Base-by-base conservation (phyloP, 2,888 invertebrate genomes). In the Tenthredo scrophulariae region DNA sequence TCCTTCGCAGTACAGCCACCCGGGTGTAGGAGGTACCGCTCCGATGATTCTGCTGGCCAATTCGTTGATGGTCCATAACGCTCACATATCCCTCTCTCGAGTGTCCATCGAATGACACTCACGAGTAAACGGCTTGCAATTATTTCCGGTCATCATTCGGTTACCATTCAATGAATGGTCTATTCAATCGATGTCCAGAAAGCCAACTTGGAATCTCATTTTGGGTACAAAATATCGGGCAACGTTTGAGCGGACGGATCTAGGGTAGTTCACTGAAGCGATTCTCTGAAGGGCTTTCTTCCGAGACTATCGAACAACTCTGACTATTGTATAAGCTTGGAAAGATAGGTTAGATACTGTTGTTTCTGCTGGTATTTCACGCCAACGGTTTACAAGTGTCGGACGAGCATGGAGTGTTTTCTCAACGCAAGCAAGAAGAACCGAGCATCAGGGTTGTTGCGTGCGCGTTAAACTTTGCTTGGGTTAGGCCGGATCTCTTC, bases 11-110 rank as follows among this genome's bases (percentile, higher is more conserved):
- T 70, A 33, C 65, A 83, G 67, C 65, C 46, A 65, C 67, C 83
- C 46, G 83, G 70, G 40, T 29, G 67, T 43, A 26, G 40, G 37
- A 26, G 40, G 37, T 33, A 22, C 37, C 26, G 40, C 80, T 62
- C 22, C 80, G 40, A 40, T 80, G 77, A 77, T 77, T 77, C 54
- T 33, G 29, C n/a, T 46, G 22, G 33, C 43, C 58, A 80, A 65
- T 70, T 50, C 7, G 82, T 82, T 83, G 83, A 83, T 83, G 83
- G 83, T 83, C 67, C 83, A 83, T 83, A 70, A 70, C 67, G 83
- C 83, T n/a, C n/a, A 13, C 62, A 62, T 62, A 62, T 62, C 50
- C n/a, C 54, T 46, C n/a, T 15, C 9, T 13, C 40, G 40, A 13
- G 13, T n/a, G 0, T 37, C 46, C 67, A 50, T 50, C 29, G 67